Base-by-base conservation (phyloP, 2,113 vertebrate species). In the Pogona vitticeps region DNA sequence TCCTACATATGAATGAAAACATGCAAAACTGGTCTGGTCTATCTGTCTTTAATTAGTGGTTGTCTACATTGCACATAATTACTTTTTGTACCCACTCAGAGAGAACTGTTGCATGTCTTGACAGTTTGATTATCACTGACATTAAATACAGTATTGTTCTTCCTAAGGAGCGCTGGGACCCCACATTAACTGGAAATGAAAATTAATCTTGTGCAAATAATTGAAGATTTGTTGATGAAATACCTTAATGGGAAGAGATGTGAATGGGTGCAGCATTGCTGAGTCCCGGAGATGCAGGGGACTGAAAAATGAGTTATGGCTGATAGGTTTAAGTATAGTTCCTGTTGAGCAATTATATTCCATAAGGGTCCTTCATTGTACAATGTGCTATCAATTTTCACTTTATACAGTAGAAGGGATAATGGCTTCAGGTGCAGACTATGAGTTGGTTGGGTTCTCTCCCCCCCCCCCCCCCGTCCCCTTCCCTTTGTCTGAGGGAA, bases 351-450 rank as follows among this genome's bases (percentile, higher is more conserved):
- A 94, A 92, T 91, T 94, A 90, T 95, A 95, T 95, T 94, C 95
- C 95, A 82, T 82, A 73, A 93, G 94, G 94, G 75, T 88, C 67
- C 93, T 94, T 90, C 93, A 89, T 59, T 81, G 90, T 94, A 95
- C 93, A 94, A 94, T 92, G 91, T 95, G 95, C 94, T 94, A 95
- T 94, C 95, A 93, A 95, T 95, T 95, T 94, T 94, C 94, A 95
- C 93, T 93, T 94, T 93, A 93, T 93, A 94, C 93, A 93, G 94
- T 91, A 95, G 93, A 95, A 90, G 92, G 93, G 93, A 91, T 93
- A 94, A 94, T 56, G 87, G 90, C 89, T 95, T 95, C 93, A 95
- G 93, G 93, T 95, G 93, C 93, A 95, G 58, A 90, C 67, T 88
- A 91, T 88, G 46, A 56, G 67, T 38, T 72, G 76, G 76, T 73